Conservation (phyloP, 1,140 invertebrate species). For the Muscidifurax raptorellus region DNA sequence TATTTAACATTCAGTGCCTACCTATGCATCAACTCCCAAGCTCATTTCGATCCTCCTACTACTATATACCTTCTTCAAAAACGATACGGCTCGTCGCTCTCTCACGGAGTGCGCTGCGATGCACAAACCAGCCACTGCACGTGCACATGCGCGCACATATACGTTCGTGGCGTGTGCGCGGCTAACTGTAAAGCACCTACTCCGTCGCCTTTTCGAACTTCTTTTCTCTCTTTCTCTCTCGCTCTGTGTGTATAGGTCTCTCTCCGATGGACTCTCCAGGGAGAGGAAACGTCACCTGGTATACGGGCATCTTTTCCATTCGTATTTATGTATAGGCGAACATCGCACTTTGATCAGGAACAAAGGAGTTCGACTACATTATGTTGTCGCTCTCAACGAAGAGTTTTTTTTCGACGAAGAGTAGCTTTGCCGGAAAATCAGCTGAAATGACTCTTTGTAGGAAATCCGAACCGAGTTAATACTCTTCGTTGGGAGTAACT, state of each 20-base stretch:
- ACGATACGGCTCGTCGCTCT: not conserved
- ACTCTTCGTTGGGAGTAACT: too few relatives aligned
- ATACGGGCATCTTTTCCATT: conserved; percentile 46
- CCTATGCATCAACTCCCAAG: not conserved
- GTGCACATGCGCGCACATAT: too few relatives aligned
- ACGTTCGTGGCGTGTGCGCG: not conserved
- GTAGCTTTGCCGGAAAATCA: too few relatives aligned
- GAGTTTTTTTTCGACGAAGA: too few relatives aligned
- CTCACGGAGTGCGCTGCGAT: not conserved
- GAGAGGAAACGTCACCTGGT: conserved; percentile 59
- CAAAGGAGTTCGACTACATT: too few relatives aligned
- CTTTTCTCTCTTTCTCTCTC: not conserved
- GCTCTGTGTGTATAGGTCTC: not conserved
- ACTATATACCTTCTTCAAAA: not conserved
- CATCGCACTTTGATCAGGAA: too few relatives aligned
- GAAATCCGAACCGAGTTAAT: too few relatives aligned
- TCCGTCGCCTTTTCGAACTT: conserved; percentile 35
- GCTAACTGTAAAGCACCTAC: conserved; percentile 64
- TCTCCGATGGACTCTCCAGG: not conserved
- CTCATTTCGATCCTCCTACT: not conserved
- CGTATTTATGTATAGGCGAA: too few relatives aligned
- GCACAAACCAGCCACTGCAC: not conserved
- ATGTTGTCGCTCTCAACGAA: too few relatives aligned
- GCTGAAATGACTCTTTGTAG: too few relatives aligned
- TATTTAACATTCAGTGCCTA: not conserved